A percentile compares a stretch with the other conserved stretches of the same genome.
phyloP scores from a whole-genome alignment of 2,888 invertebrate genomes.

The Athalia circularis region DNA sequence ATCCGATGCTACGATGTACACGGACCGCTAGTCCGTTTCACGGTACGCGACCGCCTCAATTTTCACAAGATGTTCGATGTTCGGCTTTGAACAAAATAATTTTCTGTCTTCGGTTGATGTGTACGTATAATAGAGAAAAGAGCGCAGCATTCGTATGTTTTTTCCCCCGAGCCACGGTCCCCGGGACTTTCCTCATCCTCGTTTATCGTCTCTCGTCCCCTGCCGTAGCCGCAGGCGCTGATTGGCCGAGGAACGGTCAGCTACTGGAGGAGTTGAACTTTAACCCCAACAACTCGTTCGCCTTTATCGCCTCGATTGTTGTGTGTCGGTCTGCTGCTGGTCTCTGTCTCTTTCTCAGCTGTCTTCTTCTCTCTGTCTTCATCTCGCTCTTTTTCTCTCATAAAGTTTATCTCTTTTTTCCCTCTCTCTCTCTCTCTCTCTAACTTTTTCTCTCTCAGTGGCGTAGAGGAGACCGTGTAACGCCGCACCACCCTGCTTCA shows the following conservation, averaged over 20 bases:
- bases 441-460: conserved; percentile 9
- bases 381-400: conserved; percentile 27
- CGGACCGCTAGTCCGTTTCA: not conserved
- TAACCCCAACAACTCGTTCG: conserved; percentile 71
- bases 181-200: conserved; percentile 7
- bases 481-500: conserved; percentile 27
- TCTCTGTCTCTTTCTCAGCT: conserved; percentile 36
- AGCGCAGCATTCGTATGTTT: conserved; percentile 52
- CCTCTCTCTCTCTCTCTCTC: conserved; percentile 41
- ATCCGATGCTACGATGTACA: not conserved
- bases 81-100: conserved; percentile 15
- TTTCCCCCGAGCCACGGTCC: conserved; percentile 20
- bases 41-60: not conserved
- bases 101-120: not conserved
- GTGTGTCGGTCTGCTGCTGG: conserved; percentile 60
- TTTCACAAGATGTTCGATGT: not conserved
- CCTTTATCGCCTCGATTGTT: conserved; percentile 71
- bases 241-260: conserved; percentile 59
- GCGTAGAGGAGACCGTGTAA: conserved; percentile 49
- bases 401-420: conserved; percentile 26
- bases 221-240: conserved; percentile 52
- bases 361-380: conserved; percentile 33
- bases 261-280: conserved; percentile 72
- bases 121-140: not conserved
- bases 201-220: not conserved